Base-by-base conservation (phyloP, 2,113 vertebrate species). In the Hemicordylus capensis region DNA sequence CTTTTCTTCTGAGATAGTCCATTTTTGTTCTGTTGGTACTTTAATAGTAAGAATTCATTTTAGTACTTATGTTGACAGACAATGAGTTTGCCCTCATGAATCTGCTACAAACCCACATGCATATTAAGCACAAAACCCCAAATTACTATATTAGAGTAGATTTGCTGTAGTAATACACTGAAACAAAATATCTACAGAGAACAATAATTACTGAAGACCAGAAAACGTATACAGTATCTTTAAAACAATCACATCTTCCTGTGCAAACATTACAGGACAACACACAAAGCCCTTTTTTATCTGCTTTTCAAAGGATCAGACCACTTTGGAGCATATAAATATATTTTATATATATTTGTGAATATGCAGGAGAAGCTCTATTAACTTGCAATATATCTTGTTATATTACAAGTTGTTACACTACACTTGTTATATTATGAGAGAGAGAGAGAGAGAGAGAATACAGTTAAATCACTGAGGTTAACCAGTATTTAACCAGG, bases 1-100 rank as follows among this genome's bases (percentile, higher is more conserved):
- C 93, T 97, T 96, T 94, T 97, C 96, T 96, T 97, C 96, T 89
- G 95, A 96, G 95, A 96, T 75, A 91, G 96, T 95, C 96, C 96
- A 96, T 88, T 95, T 96, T 88, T 96, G 94, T 89, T 96, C 95
- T 46, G 95, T 94, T 14, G 96, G 96, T 90, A 96, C 96, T 97
- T 96, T 91, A 96, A 96, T 96, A 87, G 96, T 88, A 96, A 92
- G 89, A 93, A 91, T 92, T 93, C 83, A 88, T 1, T 93, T 97
- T 93, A 96, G 92, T 87, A 77, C 87, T 87, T 94, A 87, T 79
- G 87, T 72, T 59, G 85, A 78, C 58, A 93, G 61, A 81, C 56
- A 92, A 87, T n/a, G 58, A 78, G 28, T 90, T 51, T 93, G 26
- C 46, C 89, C 76, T 88, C 84, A 72, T 73, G 64, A 90, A 83